These are phyloP conservation scores for Dasypus novemcinctus DNA, from an alignment of 2,113 vertebrate species.

Conservation along the genomic window DNA sequence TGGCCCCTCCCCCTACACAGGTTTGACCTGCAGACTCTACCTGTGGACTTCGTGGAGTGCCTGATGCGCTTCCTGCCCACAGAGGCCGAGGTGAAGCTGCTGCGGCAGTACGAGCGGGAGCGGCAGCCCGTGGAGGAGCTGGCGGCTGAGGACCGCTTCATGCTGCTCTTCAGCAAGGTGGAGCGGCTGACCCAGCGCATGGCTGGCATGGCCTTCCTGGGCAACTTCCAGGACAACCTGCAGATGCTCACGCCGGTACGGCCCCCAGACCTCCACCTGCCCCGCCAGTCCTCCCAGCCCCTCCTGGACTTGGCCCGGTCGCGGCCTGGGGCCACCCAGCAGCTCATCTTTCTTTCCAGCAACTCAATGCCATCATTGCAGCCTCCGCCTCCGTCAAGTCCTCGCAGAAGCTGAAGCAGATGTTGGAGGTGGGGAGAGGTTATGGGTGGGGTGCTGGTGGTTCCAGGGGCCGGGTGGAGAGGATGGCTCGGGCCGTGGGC, in stretches of 20 bases:
- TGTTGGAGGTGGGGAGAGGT: conserved; percentile 90
- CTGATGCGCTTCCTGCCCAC: conserved; percentile 96
- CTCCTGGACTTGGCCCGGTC: neutral
- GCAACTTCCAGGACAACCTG: conserved; percentile 93
- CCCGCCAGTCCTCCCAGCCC: neutral
- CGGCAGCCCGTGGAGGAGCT: conserved; percentile 92
- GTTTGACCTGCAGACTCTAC: conserved; percentile 93
- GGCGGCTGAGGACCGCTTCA: conserved; percentile 95
- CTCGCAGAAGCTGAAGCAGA: conserved; percentile 93
- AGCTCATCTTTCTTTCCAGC: conserved; percentile 82
- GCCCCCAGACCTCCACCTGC: neutral
- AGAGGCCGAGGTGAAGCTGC: conserved; percentile 90
- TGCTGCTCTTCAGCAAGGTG: conserved; percentile 95
- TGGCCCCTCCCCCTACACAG: conserved; percentile 76
- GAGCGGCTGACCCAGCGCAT: conserved; percentile 95
- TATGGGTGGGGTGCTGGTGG: neutral
- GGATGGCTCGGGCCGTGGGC: neutral
- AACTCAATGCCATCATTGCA: conserved; percentile 95
- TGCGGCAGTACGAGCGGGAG: conserved; percentile 94
- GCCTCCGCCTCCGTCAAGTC: conserved; percentile 96
- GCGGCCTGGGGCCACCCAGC: neutral
- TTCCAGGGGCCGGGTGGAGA: neutral
- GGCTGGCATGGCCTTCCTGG: conserved; percentile 96
- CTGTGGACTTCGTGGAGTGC: conserved; percentile 96
- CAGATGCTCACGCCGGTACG: conserved; percentile 93